Base-by-base conservation (phyloP, 2,888 invertebrate species). In the Holacanthella duospinosa region DNA sequence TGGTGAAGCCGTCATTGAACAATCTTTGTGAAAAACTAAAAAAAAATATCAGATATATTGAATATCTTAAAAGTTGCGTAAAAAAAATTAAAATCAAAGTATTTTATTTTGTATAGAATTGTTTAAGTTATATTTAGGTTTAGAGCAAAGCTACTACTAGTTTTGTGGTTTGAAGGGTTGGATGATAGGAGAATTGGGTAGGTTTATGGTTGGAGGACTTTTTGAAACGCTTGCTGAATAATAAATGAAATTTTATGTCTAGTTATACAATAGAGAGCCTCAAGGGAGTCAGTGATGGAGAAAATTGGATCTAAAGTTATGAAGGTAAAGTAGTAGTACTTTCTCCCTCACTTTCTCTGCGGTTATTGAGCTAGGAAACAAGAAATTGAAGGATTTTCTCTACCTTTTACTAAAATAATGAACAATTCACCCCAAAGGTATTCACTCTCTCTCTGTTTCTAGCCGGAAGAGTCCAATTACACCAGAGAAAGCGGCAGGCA, bases 381-480 rank as follows among this genome's bases (percentile, higher is more conserved):
- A 16, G 36, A 6, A 16, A 6, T 36, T 9, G 9, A 36, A 36
- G 16, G 36, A 6, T 36, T 16, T 36, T 6, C 36, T 36, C 9
- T 6, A 36, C 36, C 16, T 16, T 16, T 36, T 36, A n/a, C n/a
- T n/a, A n/a, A n/a, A n/a, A n/a, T n/a, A n/a, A n/a, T 36, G 36
- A 36, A 36, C 36, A 36, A 36, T 36, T 36, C n/a, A 36, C 36
- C 9, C 36, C 36, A 36, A 16, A 36, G 9, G 16, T 16, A 16
- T 6, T 9, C 6, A 9, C 36, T 36, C 36, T 9, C 36, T 9
- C 16, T 16, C 36, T 48, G 48, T 48, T 48, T 48, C 48, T 21
- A 48, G n/a, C 48, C 48, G 48, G 48, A 48, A 48, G 48, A 48
- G 48, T 48, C 48, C 48, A 48, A 48, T 48, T 21, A 48, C 21